These are phyloP conservation scores for Gadus macrocephalus DNA, from an alignment of 2,113 vertebrate genomes.

Conservation along the genomic window DNA sequence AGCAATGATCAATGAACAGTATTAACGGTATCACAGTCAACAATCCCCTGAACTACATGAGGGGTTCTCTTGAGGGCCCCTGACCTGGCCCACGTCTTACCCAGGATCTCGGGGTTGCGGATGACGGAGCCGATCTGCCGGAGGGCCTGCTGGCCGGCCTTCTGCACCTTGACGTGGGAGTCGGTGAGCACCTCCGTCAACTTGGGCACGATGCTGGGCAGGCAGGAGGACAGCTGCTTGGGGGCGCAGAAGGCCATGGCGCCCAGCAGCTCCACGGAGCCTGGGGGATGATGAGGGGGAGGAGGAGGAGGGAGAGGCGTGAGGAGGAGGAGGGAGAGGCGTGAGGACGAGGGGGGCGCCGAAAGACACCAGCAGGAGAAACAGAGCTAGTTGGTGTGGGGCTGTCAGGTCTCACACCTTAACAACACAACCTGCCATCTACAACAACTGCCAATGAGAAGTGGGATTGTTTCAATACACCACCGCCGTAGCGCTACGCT, in stretches of 20 bases:
- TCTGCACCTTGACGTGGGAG: conserved; percentile 97
- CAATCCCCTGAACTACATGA: too few relatives aligned
- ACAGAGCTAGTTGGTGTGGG: too few relatives aligned
- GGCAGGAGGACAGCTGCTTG: conserved; percentile 94
- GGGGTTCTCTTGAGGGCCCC: too few relatives aligned
- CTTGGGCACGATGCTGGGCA: conserved; percentile 97
- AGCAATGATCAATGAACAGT: too few relatives aligned
- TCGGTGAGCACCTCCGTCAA: conserved; percentile 96
- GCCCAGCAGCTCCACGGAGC: conserved; percentile 93
- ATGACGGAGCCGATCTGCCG: conserved; percentile 96
- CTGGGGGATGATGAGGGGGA: conserved; percentile 63
- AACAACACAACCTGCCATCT: neutral
- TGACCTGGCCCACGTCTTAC: conserved; percentile 60
- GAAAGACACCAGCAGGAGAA: too few relatives aligned
- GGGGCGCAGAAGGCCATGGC: conserved; percentile 98
- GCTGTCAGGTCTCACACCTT: too few relatives aligned
- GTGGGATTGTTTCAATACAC: too few relatives aligned
- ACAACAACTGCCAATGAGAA: too few relatives aligned
- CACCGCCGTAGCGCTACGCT: too few relatives aligned
- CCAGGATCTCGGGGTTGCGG: conserved; percentile 95
- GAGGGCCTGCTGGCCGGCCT: conserved; percentile 94
- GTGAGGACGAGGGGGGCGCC: neutral
- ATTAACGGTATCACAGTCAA: too few relatives aligned
- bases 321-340: neutral
- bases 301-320: neutral